These are phyloP conservation scores for Silurus glanis DNA, from an alignment of 2,113 vertebrate genomes.

Conservation along the genomic window DNA sequence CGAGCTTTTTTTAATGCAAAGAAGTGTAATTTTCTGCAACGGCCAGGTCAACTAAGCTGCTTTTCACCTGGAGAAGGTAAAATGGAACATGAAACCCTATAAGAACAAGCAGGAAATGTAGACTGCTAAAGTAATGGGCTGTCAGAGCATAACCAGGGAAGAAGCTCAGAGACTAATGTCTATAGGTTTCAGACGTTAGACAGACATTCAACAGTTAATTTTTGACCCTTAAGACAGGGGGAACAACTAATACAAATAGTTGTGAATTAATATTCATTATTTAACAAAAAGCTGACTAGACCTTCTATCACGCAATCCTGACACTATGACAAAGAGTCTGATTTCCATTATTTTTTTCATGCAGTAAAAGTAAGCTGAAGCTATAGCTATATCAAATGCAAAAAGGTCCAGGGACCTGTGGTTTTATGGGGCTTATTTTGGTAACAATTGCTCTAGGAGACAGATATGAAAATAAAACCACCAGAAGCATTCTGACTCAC, in stretches of 20 bases:
- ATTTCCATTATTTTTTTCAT: neutral
- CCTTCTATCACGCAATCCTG: neutral
- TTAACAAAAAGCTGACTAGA: neutral
- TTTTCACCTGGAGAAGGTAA: neutral
- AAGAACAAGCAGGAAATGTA: neutral
- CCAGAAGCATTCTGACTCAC: conserved; percentile 71
- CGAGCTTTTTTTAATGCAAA: neutral
- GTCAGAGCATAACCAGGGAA: neutral
- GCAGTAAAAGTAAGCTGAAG: neutral
- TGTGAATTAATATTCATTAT: neutral
- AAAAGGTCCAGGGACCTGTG: neutral
- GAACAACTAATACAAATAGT: neutral
- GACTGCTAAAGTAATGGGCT: too few relatives aligned
- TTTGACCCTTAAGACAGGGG: neutral
- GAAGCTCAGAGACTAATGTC: neutral
- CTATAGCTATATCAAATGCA: neutral
- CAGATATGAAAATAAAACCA: neutral
- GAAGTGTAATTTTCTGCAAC: neutral
- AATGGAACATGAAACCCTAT: neutral
- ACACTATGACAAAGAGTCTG: neutral
- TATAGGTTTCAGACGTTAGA: neutral
- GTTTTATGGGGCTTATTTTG: neutral
- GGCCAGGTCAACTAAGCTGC: neutral
- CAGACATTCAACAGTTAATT: neutral
- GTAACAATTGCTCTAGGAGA: neutral